Conservation (phyloP, 2,888 invertebrate species). For the Epiblema foenella region DNA sequence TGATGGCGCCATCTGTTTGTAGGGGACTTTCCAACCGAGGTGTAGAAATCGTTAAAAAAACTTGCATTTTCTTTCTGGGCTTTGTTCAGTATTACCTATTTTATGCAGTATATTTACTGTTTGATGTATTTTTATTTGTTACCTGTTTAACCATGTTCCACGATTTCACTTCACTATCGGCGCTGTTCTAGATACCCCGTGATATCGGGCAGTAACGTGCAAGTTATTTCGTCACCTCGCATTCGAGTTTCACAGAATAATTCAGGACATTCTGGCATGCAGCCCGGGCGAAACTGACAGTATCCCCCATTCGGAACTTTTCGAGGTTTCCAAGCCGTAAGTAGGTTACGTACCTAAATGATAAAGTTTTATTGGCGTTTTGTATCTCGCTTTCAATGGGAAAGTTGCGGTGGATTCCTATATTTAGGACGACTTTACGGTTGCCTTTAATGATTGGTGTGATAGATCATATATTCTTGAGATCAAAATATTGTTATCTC, state of each 20-base stretch:
- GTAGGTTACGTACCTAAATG: constrained; percentile 43
- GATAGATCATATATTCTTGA: not conserved
- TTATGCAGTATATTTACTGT: no score
- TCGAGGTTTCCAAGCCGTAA: constrained; percentile 37
- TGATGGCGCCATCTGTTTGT: no score
- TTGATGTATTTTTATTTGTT: no score
- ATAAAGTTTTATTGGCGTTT: constrained; percentile 41
- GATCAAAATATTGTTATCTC: not conserved
- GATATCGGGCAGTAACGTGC: constrained; percentile 8
- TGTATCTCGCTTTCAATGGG: constrained; percentile 33
- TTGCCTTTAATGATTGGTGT: not conserved
- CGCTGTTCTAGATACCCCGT: not conserved
- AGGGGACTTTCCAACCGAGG: no score
- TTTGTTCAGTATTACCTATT: no score
- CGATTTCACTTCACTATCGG: not conserved
- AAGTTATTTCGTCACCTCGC: constrained; percentile 37
- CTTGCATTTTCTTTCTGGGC: no score
- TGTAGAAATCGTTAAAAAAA: no score
- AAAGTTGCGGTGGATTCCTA: constrained; percentile 24
- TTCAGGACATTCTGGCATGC: constrained; percentile 42
- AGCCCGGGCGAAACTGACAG: constrained; percentile 43
- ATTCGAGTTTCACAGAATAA: constrained; percentile 23
- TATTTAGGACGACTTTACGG: constrained; percentile 13
- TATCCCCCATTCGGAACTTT: constrained; percentile 37
- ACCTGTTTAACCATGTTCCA: no score